Conservation (phyloP, 2,113 vertebrate genomes). For the Mus spicilegus region DNA sequence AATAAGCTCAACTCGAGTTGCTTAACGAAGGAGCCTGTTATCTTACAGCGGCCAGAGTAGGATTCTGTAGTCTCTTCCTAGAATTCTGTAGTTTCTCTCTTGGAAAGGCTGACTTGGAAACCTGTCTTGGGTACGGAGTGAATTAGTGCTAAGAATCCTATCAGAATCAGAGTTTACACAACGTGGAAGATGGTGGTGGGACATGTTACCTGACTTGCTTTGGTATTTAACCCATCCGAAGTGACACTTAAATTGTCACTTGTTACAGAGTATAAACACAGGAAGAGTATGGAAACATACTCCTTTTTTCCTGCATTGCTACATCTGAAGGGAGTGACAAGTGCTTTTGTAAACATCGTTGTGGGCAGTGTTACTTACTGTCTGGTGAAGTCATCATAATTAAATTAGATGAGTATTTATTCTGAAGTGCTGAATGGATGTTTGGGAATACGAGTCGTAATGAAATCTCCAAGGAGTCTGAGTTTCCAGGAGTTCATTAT, state of each 20-base stretch:
- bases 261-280: constrained; percentile 78
- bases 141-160: neutral
- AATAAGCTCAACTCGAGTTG: neutral
- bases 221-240: constrained; percentile 59
- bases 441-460: constrained; percentile 73
- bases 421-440: constrained; percentile 59
- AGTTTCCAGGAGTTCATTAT: constrained; percentile 76
- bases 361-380: constrained; percentile 71
- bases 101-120: constrained; percentile 14
- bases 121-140: neutral
- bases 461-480: constrained; percentile 58
- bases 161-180: constrained; percentile 5
- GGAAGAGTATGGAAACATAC: constrained; percentile 64
- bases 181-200: constrained; percentile 17
- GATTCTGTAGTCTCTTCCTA: neutral
- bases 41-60: neutral
- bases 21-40: constrained; percentile 16
- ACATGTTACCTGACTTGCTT: neutral
- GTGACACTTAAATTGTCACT: constrained; percentile 67
- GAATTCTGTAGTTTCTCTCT: neutral
- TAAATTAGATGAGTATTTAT: constrained; percentile 72
- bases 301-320: constrained; percentile 70
- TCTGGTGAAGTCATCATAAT: constrained; percentile 77
- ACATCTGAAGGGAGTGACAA: constrained; percentile 76
- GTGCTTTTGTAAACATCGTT: constrained; percentile 70